Base-by-base conservation (phyloP, 2,888 invertebrate genomes). In the Alitta virens region DNA sequence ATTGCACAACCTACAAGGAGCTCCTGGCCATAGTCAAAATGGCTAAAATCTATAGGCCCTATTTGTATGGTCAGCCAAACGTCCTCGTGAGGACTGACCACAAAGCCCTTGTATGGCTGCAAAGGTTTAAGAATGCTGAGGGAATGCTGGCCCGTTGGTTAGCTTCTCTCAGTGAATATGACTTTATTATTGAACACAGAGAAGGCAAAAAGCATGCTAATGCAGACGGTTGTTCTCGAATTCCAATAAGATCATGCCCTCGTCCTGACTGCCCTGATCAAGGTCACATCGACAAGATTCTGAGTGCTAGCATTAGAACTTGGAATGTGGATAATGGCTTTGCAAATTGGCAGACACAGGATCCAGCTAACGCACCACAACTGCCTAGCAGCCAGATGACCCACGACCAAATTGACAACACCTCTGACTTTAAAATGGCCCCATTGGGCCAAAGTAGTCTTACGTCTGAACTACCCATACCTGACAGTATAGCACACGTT, bases 1-100 rank as follows among this genome's bases (percentile, higher is more conserved):
- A 60, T 46, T 63, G 63, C 26, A 49, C 56, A 42, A 63, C 63
- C 54, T n/a, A 46, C 24, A 49, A 25, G n/a, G 60, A 63, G 33
- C 55, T 63, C n/a, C 25, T 62, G 33, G 62, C 62, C 2, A 52
- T 62, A 2, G 46, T 43, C 12, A 16, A 16, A 14, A 43, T 57
- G 16, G 42, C 46, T 2, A 46, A 49, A 42, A 24, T 21, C 7
- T 57, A 46, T 46, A 38, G 49, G 25, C 57, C 42, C 12, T 57
- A 57, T 24, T 16, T 57, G 9, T 49, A 46, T 49, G 57, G 57
- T 2, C 16, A 57, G 25, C 33, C 33, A 33, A n/a, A 49, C 46
- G 42, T 57, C 27, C 46, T 49, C 14, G 57, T 57, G 16, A 40
- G 57, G 2, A 57, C 46, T 2, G 57, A 57, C 25, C 57, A 57